Evolutionary conservation across 2,113 vertebrate genomes (phyloP).

Genomic region (Lampris incognitus): DNA sequence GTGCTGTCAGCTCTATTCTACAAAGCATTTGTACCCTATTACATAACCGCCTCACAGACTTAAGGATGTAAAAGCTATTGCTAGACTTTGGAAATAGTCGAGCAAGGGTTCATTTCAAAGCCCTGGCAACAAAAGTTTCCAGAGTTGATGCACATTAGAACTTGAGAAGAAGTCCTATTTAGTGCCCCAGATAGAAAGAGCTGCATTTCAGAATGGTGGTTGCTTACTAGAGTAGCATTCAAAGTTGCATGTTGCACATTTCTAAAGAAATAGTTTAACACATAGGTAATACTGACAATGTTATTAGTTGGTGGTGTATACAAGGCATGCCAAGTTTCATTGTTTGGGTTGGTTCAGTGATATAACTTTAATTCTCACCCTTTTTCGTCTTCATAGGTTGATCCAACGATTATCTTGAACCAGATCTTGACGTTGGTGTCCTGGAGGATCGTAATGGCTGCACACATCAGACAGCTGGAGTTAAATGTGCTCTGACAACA

Average conservation of each 20-base stretch:
- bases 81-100: slow-evolving; percentile 17
- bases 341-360: slow-evolving; percentile 29
- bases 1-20: slow-evolving; percentile 41
- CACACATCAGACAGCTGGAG: slow-evolving; percentile 44
- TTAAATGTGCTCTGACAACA: slow-evolving; percentile 49
- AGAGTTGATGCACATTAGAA: slow-evolving; percentile 18
- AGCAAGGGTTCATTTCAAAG: slow-evolving; percentile 47
- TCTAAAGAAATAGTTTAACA: slow-evolving; percentile 2
- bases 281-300: background rate
- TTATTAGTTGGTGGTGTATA: slow-evolving; percentile 45
- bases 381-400: slow-evolving; percentile 54
- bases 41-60: slow-evolving; percentile 41
- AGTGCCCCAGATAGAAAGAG: background rate
- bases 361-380: slow-evolving; percentile 39
- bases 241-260: slow-evolving; percentile 13
- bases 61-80: slow-evolving; percentile 24
- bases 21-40: slow-evolving; percentile 35
- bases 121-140: slow-evolving; percentile 41
- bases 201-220: background rate
- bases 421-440: background rate
- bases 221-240: slow-evolving; percentile 21
- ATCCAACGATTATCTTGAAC: slow-evolving; percentile 34
- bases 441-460: slow-evolving; percentile 62
- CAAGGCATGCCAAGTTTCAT: slow-evolving; percentile 18
- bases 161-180: background rate